Percentiles rank a stretch among this genome's conserved stretches.
phyloP scores from a whole-genome alignment of 2,888 invertebrate species.

The Metalampra italica region DNA sequence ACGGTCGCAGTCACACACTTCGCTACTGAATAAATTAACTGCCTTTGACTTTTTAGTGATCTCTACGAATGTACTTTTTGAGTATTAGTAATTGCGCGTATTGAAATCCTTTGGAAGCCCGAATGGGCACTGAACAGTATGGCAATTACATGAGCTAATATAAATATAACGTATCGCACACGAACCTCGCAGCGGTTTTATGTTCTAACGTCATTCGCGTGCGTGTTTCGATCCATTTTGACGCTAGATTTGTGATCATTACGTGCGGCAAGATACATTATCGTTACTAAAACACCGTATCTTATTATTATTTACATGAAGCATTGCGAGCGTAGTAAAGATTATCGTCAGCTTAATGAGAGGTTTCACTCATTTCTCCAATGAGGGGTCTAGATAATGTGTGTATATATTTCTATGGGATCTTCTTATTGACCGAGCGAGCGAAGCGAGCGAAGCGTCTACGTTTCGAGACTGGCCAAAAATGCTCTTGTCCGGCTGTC shows the following conservation, averaged over 20 bases:
- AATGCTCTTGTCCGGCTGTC: too few species aligned
- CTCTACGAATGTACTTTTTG: constrained; percentile 13
- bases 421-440: too few species aligned
- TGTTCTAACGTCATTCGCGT: neutral
- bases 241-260: constrained; percentile 7
- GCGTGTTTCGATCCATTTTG: constrained; percentile 4
- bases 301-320: neutral
- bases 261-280: constrained; percentile 3
- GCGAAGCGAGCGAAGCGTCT: too few species aligned
- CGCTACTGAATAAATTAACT: constrained; percentile 59
- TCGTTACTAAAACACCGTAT: neutral
- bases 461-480: too few species aligned
- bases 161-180: neutral
- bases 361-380: too few species aligned
- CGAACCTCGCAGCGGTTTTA: neutral
- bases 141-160: neutral
- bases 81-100: too few species aligned
- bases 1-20: constrained; percentile 58
- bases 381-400: too few species aligned
- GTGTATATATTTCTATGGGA: too few species aligned
- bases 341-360: neutral
- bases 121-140: constrained; percentile 23
- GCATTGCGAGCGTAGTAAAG: neutral
- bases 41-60: constrained; percentile 37
- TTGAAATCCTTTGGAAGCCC: too few species aligned